A percentile compares a stretch with the other conserved stretches of the same genome.
These are phyloP conservation scores for Drosophila virilis DNA, from an alignment of 1,140 invertebrate species.

Conservation along the genomic window DNA sequence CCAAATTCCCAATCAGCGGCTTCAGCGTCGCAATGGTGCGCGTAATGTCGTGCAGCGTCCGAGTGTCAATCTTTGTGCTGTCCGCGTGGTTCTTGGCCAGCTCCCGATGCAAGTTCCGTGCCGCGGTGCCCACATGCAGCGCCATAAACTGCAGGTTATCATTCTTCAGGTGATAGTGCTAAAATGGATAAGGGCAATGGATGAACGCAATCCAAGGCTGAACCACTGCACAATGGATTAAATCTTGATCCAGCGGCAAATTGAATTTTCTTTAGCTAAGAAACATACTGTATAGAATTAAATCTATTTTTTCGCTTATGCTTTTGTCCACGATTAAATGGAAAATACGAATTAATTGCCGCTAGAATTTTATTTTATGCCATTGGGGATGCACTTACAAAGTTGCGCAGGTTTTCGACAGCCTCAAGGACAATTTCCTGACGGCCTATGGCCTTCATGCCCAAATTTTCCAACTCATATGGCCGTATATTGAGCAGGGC, in stretches of 20 bases:
- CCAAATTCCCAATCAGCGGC: constrained; percentile 94
- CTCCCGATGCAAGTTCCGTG: constrained; percentile 91
- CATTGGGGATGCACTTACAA: constrained; percentile 87
- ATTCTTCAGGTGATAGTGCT: constrained; percentile 95
- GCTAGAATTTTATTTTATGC: not conserved
- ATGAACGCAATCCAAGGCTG: not conserved
- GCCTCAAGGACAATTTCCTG: constrained; percentile 97
- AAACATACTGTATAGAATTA: too few species aligned
- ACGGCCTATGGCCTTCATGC: constrained; percentile 93
- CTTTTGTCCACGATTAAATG: too few species aligned
- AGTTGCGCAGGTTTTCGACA: constrained; percentile 93
- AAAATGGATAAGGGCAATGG: constrained; percentile 72
- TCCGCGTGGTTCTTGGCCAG: constrained; percentile 86
- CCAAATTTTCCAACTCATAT: constrained; percentile 94
- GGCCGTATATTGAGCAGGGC: constrained; percentile 92
- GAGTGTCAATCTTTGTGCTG: constrained; percentile 90
- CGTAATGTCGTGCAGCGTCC: constrained; percentile 92
- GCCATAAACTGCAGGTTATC: constrained; percentile 96
- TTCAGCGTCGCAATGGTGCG: constrained; percentile 93
- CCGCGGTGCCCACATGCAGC: constrained; percentile 92
- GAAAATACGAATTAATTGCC: not conserved
- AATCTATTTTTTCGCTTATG: too few species aligned
- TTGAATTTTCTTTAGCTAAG: too few species aligned
- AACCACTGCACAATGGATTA: not conserved
- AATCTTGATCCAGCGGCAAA: not conserved